Evolutionary conservation across 2,888 invertebrate genomes (phyloP).

Genomic region (Cheiracanthium punctorium): DNA sequence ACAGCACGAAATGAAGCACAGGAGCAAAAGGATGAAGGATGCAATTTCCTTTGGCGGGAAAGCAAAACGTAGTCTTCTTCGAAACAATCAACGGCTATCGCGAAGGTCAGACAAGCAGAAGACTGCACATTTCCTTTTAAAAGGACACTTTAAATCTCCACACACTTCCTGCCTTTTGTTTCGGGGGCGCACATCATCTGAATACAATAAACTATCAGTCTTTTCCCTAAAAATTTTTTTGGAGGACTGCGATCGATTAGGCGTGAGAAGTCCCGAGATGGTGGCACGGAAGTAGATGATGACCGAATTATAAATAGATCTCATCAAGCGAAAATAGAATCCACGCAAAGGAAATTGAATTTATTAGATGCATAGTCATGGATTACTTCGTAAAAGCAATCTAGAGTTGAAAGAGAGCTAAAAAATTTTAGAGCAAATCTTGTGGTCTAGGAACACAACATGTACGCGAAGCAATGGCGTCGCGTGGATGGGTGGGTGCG

Average conservation of each 20-base stretch:
- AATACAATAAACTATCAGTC: constrained; percentile 21
- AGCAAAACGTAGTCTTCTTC: constrained; percentile 8
- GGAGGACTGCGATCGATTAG: background rate
- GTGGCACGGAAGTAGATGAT: background rate
- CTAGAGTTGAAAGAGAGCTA: no score
- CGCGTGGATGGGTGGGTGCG: no score
- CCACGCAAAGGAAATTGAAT: no score
- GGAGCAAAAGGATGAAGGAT: background rate
- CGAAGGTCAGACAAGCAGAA: constrained; percentile 53
- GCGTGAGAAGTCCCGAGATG: background rate
- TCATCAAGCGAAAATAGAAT: background rate
- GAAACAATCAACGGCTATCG: constrained; percentile 44
- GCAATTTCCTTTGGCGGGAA: constrained; percentile 12
- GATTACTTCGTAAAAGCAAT: no score
- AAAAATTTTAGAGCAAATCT: no score
- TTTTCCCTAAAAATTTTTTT: constrained; percentile 3
- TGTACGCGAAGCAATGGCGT: no score
- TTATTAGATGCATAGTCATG: no score
- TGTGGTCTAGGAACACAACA: no score
- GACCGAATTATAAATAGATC: background rate
- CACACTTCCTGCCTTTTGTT: constrained; percentile 40
- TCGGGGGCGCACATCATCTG: constrained; percentile 2
- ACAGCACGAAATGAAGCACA: background rate
- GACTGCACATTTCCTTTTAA: constrained; percentile 40
- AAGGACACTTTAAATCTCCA: constrained; percentile 4